phyloP scores from a whole-genome alignment of 2,113 vertebrate genomes.

The Chinchilla lanigera region DNA sequence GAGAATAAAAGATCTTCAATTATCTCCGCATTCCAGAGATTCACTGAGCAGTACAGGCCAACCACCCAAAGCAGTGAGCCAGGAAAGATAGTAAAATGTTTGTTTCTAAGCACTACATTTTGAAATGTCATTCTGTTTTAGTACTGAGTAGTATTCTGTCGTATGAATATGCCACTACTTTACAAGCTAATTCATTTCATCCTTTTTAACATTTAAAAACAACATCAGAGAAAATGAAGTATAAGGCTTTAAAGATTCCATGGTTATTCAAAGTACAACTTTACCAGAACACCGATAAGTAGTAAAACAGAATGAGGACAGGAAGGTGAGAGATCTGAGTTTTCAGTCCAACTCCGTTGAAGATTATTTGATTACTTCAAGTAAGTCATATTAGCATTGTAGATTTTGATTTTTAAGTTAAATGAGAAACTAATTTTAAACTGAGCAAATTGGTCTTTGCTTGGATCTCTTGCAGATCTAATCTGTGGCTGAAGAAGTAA shows the following conservation, averaged over 20 bases:
- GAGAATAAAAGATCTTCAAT: background rate
- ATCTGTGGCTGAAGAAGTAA: background rate
- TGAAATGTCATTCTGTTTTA: background rate
- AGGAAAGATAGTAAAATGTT: background rate
- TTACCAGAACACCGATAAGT: background rate
- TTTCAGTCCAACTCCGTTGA: background rate
- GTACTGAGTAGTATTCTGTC: background rate
- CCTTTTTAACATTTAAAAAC: background rate
- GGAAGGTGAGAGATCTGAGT: background rate
- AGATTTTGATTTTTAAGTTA: background rate
- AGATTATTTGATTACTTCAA: background rate
- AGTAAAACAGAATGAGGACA: background rate
- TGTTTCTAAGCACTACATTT: background rate
- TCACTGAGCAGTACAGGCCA: background rate
- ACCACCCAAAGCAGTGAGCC: background rate
- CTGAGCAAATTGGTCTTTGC: background rate
- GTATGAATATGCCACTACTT: background rate
- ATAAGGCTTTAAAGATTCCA: background rate
- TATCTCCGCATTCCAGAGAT: background rate
- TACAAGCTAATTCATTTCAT: background rate
- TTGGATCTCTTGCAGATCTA: background rate
- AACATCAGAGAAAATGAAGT: background rate
- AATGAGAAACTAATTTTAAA: background rate
- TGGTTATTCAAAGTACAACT: background rate
- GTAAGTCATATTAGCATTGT: background rate